Base-by-base conservation (phyloP, 1,140 invertebrate species). In the Campoletis sonorensis region DNA sequence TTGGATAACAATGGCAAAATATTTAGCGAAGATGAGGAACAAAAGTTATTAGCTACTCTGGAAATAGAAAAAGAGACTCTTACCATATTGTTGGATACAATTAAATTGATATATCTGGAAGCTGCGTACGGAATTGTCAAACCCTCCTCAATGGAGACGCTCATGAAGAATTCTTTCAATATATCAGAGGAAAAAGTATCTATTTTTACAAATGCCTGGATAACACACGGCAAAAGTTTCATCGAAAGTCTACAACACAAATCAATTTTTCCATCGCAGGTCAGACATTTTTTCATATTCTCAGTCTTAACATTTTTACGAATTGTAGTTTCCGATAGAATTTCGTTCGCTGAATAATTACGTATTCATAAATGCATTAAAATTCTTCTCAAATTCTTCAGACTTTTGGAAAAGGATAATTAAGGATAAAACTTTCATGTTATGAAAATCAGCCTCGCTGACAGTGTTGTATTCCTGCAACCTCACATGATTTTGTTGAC, bases 11-110 rank as follows among this genome's bases (percentile, higher is more conserved):
- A 79, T 33, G 71, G 85, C 23, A 91, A 87, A 40, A 81, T 88
- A 18, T 92, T 92, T 45, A 91, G 76, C 45, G 79, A 83, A 2
- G 88, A 89, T 13, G 89, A 91, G 77, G 86, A 90, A 82, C 89
- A 92, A 72, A 91, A 91, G 75, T 61, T 92, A n/a, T 64, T 87
- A 18, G n/a, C 85, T 30, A 91, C 90, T 3, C 80, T 92, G 16
- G 85, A 86, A 45, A 33, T 92, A 27, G 82, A 87, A 15, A 89
- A 88, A 84, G 76, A 85, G 26, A 87, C 87, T 67, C 79, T 92
- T 33, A 68, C 16, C 80, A 77, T 87, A 23, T 45, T 91, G 0
- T 68, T 92, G 23, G 84, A 91, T 79, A 84, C 87, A 16, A 78
- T 90, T 49, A 86, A 81, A 40, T 83, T 83, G 4, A 86, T 91